Evolutionary conservation across 2,113 vertebrate species (phyloP).

Genomic region (Vulpes lagopus): DNA sequence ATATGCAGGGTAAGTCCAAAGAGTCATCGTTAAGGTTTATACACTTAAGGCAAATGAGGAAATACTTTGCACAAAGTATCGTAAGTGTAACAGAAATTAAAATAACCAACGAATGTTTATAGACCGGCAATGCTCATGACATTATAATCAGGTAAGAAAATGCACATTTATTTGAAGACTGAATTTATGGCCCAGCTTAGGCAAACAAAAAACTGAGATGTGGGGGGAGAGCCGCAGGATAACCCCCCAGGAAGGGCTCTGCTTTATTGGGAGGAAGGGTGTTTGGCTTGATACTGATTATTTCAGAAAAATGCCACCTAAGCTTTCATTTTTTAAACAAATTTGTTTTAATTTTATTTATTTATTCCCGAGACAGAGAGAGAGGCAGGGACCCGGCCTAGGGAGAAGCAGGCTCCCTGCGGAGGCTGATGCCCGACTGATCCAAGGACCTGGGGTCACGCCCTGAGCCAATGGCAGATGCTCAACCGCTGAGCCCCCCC

Average conservation of each 20-base stretch:
- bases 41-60: constrained; percentile 3
- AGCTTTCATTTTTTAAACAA: neutral
- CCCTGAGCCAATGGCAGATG: too few relatives aligned
- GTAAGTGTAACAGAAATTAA: neutral
- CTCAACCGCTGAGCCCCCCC: too few relatives aligned
- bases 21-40: neutral
- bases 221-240: neutral
- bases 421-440: too few relatives aligned
- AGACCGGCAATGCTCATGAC: neutral
- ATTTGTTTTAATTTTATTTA: too few relatives aligned
- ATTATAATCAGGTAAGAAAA: neutral
- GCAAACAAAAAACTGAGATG: neutral
- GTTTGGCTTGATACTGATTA: neutral
- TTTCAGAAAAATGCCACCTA: neutral
- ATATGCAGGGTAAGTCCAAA: neutral
- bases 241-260: neutral
- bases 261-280: neutral
- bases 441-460: too few relatives aligned
- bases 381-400: too few relatives aligned
- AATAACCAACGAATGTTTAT: neutral
- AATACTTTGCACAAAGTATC: neutral
- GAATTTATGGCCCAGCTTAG: neutral
- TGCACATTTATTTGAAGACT: neutral
- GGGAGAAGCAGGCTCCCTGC: too few relatives aligned
- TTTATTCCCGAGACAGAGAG: too few relatives aligned